Percentiles rank a stretch among this genome's conserved stretches.
Evolutionary conservation across 1,140 invertebrate species (phyloP).

Genomic region (Drosophila gunungcola): DNA sequence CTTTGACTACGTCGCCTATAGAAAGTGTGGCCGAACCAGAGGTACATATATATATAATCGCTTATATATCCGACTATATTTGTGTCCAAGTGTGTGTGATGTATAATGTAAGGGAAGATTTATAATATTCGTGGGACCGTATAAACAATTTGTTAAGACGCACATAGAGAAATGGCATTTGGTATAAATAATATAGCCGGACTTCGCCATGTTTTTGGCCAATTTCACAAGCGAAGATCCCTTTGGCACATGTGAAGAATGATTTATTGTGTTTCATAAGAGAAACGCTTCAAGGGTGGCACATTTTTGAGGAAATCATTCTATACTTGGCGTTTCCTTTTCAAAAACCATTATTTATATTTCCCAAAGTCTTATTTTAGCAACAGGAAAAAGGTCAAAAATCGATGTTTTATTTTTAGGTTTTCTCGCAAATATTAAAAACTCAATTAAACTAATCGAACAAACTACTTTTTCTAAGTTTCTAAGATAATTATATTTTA

Average conservation of each 20-base stretch:
- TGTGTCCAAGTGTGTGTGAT: constrained; percentile 33
- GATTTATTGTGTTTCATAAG: constrained; percentile 41
- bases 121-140: constrained; percentile 65
- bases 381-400: background rate
- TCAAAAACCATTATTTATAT: background rate
- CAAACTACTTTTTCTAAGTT: background rate
- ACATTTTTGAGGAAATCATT: background rate
- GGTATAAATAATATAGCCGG: constrained; percentile 54
- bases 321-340: constrained; percentile 20
- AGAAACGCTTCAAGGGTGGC: constrained; percentile 4
- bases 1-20: constrained; percentile 57
- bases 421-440: too few species aligned
- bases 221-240: constrained; percentile 45
- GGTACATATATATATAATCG: constrained; percentile 27
- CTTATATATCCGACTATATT: constrained; percentile 36
- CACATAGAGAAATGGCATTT: constrained; percentile 59
- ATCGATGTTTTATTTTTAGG: background rate
- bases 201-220: constrained; percentile 38
- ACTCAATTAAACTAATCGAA: background rate
- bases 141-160: constrained; percentile 79
- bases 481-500: background rate
- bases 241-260: constrained; percentile 25
- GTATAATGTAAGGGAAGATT: constrained; percentile 58
- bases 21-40: constrained; percentile 67
- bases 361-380: background rate